Base-by-base conservation (phyloP, 2,113 vertebrate species). In the Nothocercus julius region DNA sequence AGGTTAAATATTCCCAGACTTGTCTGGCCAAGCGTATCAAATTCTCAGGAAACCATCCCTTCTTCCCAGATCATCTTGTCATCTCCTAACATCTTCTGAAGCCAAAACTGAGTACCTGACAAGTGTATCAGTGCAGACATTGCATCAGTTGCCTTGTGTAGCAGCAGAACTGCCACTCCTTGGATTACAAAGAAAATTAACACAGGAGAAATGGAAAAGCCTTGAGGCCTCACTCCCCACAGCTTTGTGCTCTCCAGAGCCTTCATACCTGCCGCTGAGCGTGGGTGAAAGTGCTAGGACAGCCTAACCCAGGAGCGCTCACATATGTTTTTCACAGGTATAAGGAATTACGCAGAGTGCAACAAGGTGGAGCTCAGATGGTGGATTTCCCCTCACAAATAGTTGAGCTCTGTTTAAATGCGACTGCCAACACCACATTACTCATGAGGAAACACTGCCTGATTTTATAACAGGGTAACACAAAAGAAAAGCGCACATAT, bases 91-190 rank as follows among this genome's bases (percentile, higher is more conserved):
- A 4, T 6, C 25, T 76, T 75, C 18, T 42, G n/a, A 77, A 83
- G 68, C 45, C 0, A 3, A 80, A 85, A 0, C 3, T 1, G n/a
- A 85, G 75, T 54, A 11, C 20, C 0, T 51, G 15, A 67, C 77
- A 89, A 75, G 2, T 2, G 2, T 11, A 3, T 18, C 42, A 42
- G 13, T 22, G 40, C 1, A 82, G 62, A 75, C 22, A 21, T 1
- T 47, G 45, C 30, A 34, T 42, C 12, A 66, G 10, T n/a, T 13
- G 27, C 14, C 40, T 0, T 32, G 21, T 25, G 61, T n/a, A 82
- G 24, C 7, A 67, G 15, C 0, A 72, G 47, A 75, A 68, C 7
- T 25, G 30, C 9, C 25, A 58, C 24, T 30, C 32, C 9, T 24
- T 80, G 72, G 61, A 66, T 24, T 38, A 53, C 44, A 76, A 85